Base-by-base conservation (phyloP, 2,113 vertebrate species). In the Coptodon rendalli region DNA sequence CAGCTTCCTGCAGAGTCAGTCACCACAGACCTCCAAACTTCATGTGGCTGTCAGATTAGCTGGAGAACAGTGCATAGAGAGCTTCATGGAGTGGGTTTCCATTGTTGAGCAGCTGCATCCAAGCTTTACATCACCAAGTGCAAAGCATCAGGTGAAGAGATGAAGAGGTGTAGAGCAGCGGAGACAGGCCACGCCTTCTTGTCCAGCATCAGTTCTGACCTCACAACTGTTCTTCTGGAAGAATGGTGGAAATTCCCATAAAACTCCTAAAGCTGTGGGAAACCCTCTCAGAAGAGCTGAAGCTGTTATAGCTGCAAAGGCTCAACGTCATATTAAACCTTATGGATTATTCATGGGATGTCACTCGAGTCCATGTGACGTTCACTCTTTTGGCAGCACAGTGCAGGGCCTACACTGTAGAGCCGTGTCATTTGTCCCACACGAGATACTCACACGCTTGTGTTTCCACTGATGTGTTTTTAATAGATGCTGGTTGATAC, bases 21-120 rank as follows among this genome's bases (percentile, higher is more conserved):
- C 31, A n/a, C 59, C 9, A n/a, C 61, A 66, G 17, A 66, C 61
- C 61, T 66, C 31, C 10, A 38, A 38, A 0, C 61, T 0, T n/a
- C 31, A 66, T 0, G 31, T 1, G 17, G 1, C 31, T n/a, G 61
- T 66, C 9, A 63, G 59, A 11, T 36, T 63, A 63, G 31, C 59
- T 36, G 59, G 31, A n/a, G 17, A 63, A 63, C 59, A 34, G 59
- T 0, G 0, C 2, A 11, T 3, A 36, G 59, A 36, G 31, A 36
- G 59, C 59, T 63, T 63, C 59, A 4, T 19, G 31, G 17, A 63
- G 29, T 1, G 0, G 59, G 16, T 63, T 63, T 63, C 59, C 31
- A 11, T 36, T 0, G 2, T 16, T 19, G 59, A 63, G 59, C 59
- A n/a, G 31, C 6, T 63, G 59, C 59, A 36, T 36, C 59, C 59